Conservation (phyloP, 2,113 vertebrate genomes). For the Saccopteryx bilineata region DNA sequence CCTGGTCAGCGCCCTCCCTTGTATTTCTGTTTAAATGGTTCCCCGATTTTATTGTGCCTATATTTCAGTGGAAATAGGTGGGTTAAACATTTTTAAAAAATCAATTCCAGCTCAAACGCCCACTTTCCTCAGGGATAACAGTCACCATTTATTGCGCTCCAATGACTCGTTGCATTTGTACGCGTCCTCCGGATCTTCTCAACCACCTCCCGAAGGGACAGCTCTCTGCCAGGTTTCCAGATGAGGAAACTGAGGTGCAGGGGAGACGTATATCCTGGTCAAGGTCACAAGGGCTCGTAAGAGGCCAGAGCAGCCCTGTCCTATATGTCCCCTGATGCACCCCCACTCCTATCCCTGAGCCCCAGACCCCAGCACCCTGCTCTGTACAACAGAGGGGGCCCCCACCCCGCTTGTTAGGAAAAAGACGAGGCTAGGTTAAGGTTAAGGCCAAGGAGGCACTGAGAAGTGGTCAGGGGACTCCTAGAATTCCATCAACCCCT, state of each 20-base stretch:
- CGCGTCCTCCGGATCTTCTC: background rate
- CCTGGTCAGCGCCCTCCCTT: background rate
- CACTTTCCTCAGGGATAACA: background rate
- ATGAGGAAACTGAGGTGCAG: background rate
- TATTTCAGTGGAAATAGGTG: constrained; percentile 43
- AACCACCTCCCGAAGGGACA: accelerated
- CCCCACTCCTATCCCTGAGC: background rate
- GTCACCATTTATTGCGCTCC: background rate
- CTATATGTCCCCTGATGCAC: background rate
- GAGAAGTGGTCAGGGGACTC: background rate
- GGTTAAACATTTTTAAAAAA: constrained; percentile 40
- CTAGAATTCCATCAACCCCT: background rate
- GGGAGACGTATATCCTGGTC: background rate
- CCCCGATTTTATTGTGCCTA: background rate
- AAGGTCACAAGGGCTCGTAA: background rate
- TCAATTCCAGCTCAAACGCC: background rate
- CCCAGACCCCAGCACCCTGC: background rate
- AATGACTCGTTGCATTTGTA: background rate
- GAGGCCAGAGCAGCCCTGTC: background rate
- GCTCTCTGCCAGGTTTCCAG: background rate
- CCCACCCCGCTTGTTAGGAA: background rate
- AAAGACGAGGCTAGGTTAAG: background rate
- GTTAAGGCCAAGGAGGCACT: background rate
- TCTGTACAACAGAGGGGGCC: background rate
- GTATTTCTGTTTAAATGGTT: background rate